A percentile compares a stretch with the other conserved stretches of the same genome.
These are phyloP conservation scores for Lepidurus arcticus DNA, from an alignment of 1,140 invertebrate genomes.

Conservation along the genomic window DNA sequence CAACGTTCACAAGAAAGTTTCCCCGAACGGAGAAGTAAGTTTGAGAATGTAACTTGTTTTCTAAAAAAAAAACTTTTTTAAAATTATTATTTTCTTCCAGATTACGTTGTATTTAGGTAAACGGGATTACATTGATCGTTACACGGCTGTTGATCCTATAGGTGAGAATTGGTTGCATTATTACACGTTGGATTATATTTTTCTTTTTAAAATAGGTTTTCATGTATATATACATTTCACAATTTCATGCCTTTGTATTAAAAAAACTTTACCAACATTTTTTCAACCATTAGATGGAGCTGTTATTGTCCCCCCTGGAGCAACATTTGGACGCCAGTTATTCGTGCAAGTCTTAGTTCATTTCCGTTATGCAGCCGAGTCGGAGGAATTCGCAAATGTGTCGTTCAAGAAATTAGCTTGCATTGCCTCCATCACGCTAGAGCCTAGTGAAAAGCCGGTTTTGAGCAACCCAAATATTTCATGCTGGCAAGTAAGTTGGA, in stretches of 20 bases:
- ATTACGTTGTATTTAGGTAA: slow-evolving; percentile 24
- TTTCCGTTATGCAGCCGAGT: slow-evolving; percentile 31
- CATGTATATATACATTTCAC: neutral
- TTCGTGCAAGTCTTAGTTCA: slow-evolving; percentile 32
- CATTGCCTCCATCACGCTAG: slow-evolving; percentile 24
- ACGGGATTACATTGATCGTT: slow-evolving; percentile 26
- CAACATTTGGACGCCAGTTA: slow-evolving; percentile 24
- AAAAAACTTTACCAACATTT: neutral
- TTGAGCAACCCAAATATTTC: neutral
- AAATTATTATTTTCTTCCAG: neutral
- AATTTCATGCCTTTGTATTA: neutral
- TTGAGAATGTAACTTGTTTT: neutral
- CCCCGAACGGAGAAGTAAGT: slow-evolving; percentile 27
- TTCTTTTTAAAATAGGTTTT: neutral
- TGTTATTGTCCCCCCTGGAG: slow-evolving; percentile 25
- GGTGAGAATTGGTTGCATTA: neutral
- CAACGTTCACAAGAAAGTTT: slow-evolving; percentile 26
- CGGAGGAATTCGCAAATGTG: slow-evolving; percentile 31
- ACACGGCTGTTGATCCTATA: slow-evolving; percentile 25
- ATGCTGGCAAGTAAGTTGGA: slow-evolving; percentile 25
- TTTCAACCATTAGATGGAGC: slow-evolving; percentile 23
- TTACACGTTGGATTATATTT: neutral
- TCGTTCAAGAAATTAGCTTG: slow-evolving; percentile 31
- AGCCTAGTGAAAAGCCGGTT: slow-evolving; percentile 6
- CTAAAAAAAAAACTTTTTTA: neutral